Conservation (phyloP, 1,140 invertebrate species). For the Ephestia elutella region DNA sequence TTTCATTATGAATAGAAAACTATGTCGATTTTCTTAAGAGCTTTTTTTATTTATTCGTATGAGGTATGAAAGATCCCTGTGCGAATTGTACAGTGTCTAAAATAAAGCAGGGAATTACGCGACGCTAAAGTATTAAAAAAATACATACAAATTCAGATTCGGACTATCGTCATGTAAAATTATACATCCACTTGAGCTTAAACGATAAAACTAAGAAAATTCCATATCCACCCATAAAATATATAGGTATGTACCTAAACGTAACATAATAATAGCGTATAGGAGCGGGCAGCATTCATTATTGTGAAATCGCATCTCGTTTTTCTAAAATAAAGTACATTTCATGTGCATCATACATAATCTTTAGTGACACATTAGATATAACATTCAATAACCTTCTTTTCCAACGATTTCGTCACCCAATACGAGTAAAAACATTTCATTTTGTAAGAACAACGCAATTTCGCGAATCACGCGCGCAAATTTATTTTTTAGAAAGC, state of each 20-base stretch:
- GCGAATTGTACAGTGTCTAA: slow-evolving; percentile 44
- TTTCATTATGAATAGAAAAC: too few species aligned
- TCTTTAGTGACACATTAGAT: too few species aligned
- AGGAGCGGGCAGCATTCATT: slow-evolving; percentile 1
- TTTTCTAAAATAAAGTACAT: slow-evolving; percentile 3
- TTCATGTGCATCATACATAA: too few species aligned
- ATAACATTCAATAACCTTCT: too few species aligned
- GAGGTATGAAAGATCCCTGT: background rate
- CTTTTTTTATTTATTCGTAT: too few species aligned
- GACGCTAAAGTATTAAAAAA: slow-evolving; percentile 33
- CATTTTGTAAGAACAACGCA: too few species aligned
- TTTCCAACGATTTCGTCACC: too few species aligned
- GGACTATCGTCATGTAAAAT: slow-evolving; percentile 43
- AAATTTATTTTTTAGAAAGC: background rate
- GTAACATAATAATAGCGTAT: slow-evolving; percentile 34
- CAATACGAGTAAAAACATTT: too few species aligned
- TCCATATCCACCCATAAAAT: slow-evolving; percentile 60
- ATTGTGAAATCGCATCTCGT: background rate
- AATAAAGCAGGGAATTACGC: slow-evolving; percentile 44
- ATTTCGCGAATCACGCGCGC: too few species aligned
- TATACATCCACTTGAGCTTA: slow-evolving; percentile 52
- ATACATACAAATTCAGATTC: slow-evolving; percentile 59
- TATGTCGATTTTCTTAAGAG: too few species aligned
- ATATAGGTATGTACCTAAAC: slow-evolving; percentile 44
- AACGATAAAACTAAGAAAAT: slow-evolving; percentile 49